phyloP scores from a whole-genome alignment of 1,140 invertebrate genomes.

The Eubasilissa regina region DNA sequence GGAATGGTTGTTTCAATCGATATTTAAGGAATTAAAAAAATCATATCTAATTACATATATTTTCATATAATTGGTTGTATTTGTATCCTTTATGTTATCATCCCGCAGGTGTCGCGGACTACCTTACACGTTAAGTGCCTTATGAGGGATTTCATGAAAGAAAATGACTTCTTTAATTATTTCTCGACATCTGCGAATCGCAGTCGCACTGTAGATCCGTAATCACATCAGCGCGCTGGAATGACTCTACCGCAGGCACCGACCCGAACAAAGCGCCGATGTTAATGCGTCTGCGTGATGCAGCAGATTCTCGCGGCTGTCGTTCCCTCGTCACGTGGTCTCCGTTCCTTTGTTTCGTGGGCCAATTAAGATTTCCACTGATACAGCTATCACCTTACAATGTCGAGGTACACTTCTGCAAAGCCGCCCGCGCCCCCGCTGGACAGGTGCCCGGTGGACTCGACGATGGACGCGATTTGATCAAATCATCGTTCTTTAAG shows the following conservation, averaged over 20 bases:
- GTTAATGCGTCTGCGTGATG: slow-evolving; percentile 22
- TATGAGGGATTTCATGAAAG: too few relatives aligned
- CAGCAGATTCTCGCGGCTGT: slow-evolving; percentile 22
- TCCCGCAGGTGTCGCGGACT: too few relatives aligned
- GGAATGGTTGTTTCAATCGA: too few relatives aligned
- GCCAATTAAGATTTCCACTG: slow-evolving; percentile 34
- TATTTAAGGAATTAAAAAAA: too few relatives aligned
- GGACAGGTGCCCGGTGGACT: background rate
- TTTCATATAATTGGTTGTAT: too few relatives aligned
- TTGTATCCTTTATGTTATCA: too few relatives aligned
- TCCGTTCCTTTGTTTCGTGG: slow-evolving; percentile 41
- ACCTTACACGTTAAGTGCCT: too few relatives aligned
- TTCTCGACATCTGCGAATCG: too few relatives aligned
- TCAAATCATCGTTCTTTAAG: too few relatives aligned
- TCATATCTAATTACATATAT: too few relatives aligned
- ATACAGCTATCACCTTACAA: slow-evolving; percentile 37
- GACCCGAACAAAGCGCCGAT: slow-evolving; percentile 25
- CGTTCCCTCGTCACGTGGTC: background rate
- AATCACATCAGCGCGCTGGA: background rate
- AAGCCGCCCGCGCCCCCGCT: background rate
- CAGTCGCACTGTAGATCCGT: background rate
- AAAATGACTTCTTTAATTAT: too few relatives aligned
- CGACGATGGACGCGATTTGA: too few relatives aligned
- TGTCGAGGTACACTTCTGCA: background rate
- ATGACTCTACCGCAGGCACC: slow-evolving; percentile 10